These are phyloP conservation scores for Branchellion lobata DNA, from an alignment of 2,888 invertebrate species.

Conservation along the genomic window DNA sequence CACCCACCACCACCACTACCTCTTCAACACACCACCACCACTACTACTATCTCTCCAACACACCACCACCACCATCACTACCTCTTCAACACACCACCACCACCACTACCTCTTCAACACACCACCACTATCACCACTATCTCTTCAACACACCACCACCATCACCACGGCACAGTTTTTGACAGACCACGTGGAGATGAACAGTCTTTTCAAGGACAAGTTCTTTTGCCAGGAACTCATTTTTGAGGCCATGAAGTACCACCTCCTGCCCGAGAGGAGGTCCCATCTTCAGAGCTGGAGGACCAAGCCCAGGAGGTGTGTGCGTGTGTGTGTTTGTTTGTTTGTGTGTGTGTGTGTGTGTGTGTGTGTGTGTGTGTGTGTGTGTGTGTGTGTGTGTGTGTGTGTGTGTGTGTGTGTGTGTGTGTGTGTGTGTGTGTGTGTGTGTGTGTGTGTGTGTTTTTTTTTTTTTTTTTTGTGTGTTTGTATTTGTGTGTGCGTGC, in stretches of 20 bases:
- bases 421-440: slow-evolving; percentile 41
- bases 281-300: slow-evolving; percentile 73
- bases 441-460: neutral
- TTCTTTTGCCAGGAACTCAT: slow-evolving; percentile 80
- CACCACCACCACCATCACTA: neutral
- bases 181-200: slow-evolving; percentile 79
- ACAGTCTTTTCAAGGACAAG: slow-evolving; percentile 68
- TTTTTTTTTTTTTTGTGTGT: too few relatives aligned
- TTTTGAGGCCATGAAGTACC: slow-evolving; percentile 91
- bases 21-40: neutral
- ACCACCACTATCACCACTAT: neutral
- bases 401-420: slow-evolving; percentile 46
- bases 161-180: slow-evolving; percentile 69
- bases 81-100: neutral
- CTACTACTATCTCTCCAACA: neutral
- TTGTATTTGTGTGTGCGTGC: too few relatives aligned
- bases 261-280: slow-evolving; percentile 81
- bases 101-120: neutral
- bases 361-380: slow-evolving; percentile 39
- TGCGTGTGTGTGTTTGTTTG: neutral
- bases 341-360: slow-evolving; percentile 13
- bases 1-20: too few relatives aligned
- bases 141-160: neutral
- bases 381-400: slow-evolving; percentile 45
- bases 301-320: slow-evolving; percentile 69